Conservation (phyloP, 2,797 vertebrate species). For the Microctenopoma stevenorrisi region DNA sequence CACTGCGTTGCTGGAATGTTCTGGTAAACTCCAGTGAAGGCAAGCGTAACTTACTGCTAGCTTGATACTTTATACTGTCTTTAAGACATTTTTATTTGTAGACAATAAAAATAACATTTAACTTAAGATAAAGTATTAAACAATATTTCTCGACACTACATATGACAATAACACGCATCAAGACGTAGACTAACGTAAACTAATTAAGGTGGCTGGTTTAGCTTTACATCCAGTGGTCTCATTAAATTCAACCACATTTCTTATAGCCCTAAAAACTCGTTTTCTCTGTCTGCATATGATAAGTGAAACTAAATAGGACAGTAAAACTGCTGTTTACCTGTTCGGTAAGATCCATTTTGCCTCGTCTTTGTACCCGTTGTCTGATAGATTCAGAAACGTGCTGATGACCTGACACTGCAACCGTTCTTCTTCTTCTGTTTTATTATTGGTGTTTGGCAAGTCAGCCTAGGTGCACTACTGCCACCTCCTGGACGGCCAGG, state of each 20-base stretch:
- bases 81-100: too few species aligned
- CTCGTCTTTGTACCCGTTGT: background rate
- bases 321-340: constrained; percentile 52
- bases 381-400: accelerated
- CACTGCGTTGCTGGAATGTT: constrained; percentile 43
- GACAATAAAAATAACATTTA: background rate
- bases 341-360: constrained; percentile 67
- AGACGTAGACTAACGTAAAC: background rate
- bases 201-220: background rate
- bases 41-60: background rate
- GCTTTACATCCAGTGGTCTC: background rate
- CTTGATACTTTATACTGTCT: too few species aligned
- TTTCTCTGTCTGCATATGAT: accelerated
- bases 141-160: background rate
- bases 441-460: accelerated
- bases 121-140: background rate
- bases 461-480: background rate
- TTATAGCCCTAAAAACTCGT: accelerated
- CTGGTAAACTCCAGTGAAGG: constrained; percentile 14
- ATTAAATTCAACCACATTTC: background rate
- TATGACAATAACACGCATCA: background rate
- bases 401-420: background rate
- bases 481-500: constrained; percentile 14
- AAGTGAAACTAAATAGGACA: background rate
- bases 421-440: background rate